A percentile compares a stretch with the other conserved stretches of the same genome.
Conservation (phyloP, 2,888 invertebrate species). For the Ditula angustiorana region DNA sequence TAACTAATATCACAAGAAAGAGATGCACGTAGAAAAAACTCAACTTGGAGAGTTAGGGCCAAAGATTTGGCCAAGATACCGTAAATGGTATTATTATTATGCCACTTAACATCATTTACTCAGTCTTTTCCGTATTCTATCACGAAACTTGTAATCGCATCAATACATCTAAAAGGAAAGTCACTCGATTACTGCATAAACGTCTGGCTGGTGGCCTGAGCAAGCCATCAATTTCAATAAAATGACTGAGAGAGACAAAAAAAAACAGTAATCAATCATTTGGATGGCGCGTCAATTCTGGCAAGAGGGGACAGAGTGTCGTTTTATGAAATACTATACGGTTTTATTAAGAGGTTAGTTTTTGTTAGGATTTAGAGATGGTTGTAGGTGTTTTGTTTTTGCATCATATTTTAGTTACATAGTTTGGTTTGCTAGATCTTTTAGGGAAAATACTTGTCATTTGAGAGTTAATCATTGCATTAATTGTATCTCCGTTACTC, state of each 20-base stretch:
- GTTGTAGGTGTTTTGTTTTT: background rate
- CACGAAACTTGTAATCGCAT: background rate
- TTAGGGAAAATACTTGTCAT: too few species aligned
- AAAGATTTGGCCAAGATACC: background rate
- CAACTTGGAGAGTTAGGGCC: too few species aligned
- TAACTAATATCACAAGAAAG: too few species aligned
- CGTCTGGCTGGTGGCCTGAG: slow-evolving; percentile 50
- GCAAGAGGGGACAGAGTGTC: slow-evolving; percentile 51
- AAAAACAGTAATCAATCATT: slow-evolving; percentile 66
- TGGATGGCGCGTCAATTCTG: slow-evolving; percentile 56
- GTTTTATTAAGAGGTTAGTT: slow-evolving; percentile 13
- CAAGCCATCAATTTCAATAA: slow-evolving; percentile 76
- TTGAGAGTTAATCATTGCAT: too few species aligned
- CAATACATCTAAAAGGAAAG: slow-evolving; percentile 26
- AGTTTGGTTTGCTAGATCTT: too few species aligned
- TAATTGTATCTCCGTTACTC: too few species aligned
- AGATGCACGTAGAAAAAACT: too few species aligned
- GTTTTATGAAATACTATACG: slow-evolving; percentile 13
- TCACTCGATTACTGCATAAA: slow-evolving; percentile 54
- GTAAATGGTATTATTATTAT: background rate
- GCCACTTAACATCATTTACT: too few species aligned
- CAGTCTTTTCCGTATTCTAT: background rate
- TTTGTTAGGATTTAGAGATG: background rate
- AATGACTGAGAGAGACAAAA: slow-evolving; percentile 70
- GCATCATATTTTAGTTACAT: background rate